Percentiles rank a stretch among this genome's conserved stretches.
phyloP scores from a whole-genome alignment of 2,888 invertebrate species.

The Philereme vetulata region DNA sequence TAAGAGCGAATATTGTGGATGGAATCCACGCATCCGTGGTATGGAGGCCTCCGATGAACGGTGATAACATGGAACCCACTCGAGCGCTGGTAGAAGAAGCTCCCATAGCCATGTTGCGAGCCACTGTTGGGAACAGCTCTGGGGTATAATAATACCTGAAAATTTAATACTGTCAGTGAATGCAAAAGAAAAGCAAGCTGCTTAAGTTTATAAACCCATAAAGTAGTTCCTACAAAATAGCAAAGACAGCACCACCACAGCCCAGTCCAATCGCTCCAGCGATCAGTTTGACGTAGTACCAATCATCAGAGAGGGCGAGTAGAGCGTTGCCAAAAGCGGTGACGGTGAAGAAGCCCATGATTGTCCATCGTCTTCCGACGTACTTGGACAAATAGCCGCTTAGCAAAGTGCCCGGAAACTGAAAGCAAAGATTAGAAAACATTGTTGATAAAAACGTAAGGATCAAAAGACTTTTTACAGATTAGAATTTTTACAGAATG shows the following conservation, averaged over 20 bases:
- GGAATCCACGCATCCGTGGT: conserved; percentile 18
- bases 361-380: conserved; percentile 15
- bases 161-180: background rate
- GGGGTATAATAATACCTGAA: conserved; percentile 74
- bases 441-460: too few species aligned
- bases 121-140: conserved; percentile 81
- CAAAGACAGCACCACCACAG: conserved; percentile 5
- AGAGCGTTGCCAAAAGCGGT: conserved; percentile 12
- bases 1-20: conserved; percentile 22
- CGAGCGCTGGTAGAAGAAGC: conserved; percentile 80
- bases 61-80: conserved; percentile 80
- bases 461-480: too few species aligned
- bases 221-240: conserved; percentile 8
- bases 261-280: conserved; percentile 13
- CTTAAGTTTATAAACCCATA: background rate
- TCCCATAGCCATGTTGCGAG: conserved; percentile 80
- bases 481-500: too few species aligned
- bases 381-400: conserved; percentile 4
- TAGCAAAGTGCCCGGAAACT: conserved; percentile 10
- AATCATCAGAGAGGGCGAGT: conserved; percentile 20
- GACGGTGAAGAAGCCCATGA: conserved; percentile 9
- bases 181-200: too few species aligned
- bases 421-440: background rate
- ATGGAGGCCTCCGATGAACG: conserved; percentile 67
- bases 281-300: conserved; percentile 15